phyloP scores from a whole-genome alignment of 2,797 vertebrate species.

The Parambassis ranga region DNA sequence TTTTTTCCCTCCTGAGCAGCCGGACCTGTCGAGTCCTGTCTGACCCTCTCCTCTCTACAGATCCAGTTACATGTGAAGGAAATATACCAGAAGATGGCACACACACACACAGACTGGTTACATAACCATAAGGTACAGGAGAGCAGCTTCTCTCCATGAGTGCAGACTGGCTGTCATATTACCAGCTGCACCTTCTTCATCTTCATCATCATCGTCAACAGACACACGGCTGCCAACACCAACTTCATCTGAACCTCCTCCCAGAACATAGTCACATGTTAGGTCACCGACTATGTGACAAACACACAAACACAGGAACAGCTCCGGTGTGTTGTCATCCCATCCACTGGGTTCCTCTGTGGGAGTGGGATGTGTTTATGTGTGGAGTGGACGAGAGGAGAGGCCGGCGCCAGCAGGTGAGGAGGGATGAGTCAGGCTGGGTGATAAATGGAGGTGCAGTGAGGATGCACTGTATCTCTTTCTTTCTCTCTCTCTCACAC shows the following conservation, averaged over 20 bases:
- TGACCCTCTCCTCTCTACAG: slow-evolving; percentile 24
- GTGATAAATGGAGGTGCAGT: slow-evolving; percentile 42
- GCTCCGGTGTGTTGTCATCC: slow-evolving; percentile 3
- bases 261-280: too few species aligned
- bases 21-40: slow-evolving; percentile 40
- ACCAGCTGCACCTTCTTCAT: background rate
- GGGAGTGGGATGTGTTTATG: slow-evolving; percentile 9
- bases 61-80: slow-evolving; percentile 19
- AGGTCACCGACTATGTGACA: background rate
- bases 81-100: background rate
- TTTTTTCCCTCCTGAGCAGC: slow-evolving; percentile 26
- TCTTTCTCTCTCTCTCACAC: background rate
- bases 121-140: slow-evolving; percentile 41
- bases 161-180: background rate
- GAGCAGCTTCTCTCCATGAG: slow-evolving; percentile 13
- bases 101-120: slow-evolving; percentile 19
- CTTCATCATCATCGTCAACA: background rate
- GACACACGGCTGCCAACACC: background rate
- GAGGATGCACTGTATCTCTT: slow-evolving; percentile 7
- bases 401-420: slow-evolving; percentile 54
- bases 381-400: slow-evolving; percentile 13
- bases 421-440: slow-evolving; percentile 47
- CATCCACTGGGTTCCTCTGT: slow-evolving; percentile 20
- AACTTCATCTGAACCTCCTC: background rate
- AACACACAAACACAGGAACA: background rate